Base-by-base conservation (phyloP, 2,797 vertebrate species). In the Acanthis flammea region DNA sequence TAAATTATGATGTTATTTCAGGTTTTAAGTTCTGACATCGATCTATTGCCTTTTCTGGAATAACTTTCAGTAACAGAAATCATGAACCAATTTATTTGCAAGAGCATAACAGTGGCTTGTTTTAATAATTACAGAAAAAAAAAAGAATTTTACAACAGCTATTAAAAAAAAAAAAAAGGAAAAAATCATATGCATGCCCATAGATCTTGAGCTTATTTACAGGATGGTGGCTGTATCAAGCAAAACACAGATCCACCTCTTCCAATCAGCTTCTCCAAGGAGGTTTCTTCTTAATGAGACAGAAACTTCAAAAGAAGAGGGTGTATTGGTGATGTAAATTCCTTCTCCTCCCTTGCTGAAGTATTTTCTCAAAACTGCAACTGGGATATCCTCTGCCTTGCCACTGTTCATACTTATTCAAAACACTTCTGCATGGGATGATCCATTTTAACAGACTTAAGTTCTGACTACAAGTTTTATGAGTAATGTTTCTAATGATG, bases 381-480 rank as follows among this genome's bases (percentile, higher is more conserved):
- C 1, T 71, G 28, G 2, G 4, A 6, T 0, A 4, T 6, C 30
- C 62, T n/a, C 42, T 51, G 5, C 28, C 3, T 11, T 62, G 9
- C 27, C 68, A 48, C 4, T 3, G 6, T 35, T 8, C 12, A 58
- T 63, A 16, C 35, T 57, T 79, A 48, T 35, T 75, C 23, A 58
- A 19, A 84, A 13, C 6, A 19, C 71, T 74, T 80, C 27, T 77
- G 15, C 5, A 19, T 33, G 11, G 41, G 5, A 44, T 23, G 48
- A 45, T 35, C 9, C 9, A 23, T 27, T 22, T 48, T 47, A 47
- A 33, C 7, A 68, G 2, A 30, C 3, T 68, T 72, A 54, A 53
- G 5, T 7, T 57, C 19, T 8, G 4, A 62, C 21, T 62, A 58
- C 3, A 57, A 30, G 14, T 28, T 73, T 81, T 79, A 47, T 7